These are phyloP conservation scores for Mimachlamys varia DNA, from an alignment of 2,888 invertebrate species.

Conservation along the genomic window DNA sequence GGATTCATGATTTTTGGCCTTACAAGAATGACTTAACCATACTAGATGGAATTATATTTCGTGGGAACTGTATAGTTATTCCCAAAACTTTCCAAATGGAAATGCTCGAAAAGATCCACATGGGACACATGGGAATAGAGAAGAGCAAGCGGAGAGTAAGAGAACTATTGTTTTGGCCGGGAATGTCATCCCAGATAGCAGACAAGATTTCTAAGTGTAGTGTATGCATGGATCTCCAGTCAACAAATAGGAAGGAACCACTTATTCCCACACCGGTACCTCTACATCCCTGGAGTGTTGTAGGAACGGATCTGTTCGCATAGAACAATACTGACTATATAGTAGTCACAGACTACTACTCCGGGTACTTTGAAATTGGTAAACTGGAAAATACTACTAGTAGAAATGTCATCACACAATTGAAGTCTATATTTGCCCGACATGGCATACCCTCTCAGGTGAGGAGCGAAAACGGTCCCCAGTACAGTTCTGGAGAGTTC, in stretches of 20 bases:
- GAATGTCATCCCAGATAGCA: slow-evolving; percentile 47
- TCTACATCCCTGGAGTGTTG: slow-evolving; percentile 44
- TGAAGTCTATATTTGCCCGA: slow-evolving; percentile 14
- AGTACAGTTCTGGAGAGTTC: neutral
- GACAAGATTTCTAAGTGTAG: slow-evolving; percentile 37
- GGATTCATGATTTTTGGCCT: neutral
- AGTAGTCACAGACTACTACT: neutral
- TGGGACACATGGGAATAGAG: slow-evolving; percentile 48
- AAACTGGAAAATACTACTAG: neutral
- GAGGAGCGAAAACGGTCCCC: slow-evolving; percentile 1
- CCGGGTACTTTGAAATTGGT: neutral
- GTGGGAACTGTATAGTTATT: slow-evolving; percentile 20
- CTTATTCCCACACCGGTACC: slow-evolving; percentile 43
- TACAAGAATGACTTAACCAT: slow-evolving; percentile 1
- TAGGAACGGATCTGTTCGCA: slow-evolving; percentile 36
- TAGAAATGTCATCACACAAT: neutral
- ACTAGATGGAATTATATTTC: slow-evolving; percentile 14
- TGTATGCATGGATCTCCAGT: slow-evolving; percentile 40
- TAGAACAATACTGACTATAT: neutral
- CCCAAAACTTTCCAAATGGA: slow-evolving; percentile 42
- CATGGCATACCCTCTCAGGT: neutral
- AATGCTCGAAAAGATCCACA: slow-evolving; percentile 50
- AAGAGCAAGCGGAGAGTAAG: slow-evolving; percentile 46
- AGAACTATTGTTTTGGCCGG: slow-evolving; percentile 45
- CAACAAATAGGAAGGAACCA: slow-evolving; percentile 44